These are phyloP conservation scores for Heteractis magnifica DNA, from an alignment of 92 coral and sea anemone species.

Conservation along the genomic window DNA sequence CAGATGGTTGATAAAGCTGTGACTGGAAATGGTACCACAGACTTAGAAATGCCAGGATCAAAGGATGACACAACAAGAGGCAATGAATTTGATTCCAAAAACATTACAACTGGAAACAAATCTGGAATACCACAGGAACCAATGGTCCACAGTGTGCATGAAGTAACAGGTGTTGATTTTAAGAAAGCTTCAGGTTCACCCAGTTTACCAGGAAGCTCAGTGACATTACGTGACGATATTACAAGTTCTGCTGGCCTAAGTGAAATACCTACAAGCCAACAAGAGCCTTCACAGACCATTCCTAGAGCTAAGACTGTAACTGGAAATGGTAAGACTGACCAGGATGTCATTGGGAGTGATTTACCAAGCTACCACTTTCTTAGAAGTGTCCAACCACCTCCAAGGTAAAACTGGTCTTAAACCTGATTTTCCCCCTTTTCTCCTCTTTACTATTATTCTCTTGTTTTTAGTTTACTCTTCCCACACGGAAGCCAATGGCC, in stretches of 20 bases:
- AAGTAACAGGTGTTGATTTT: not conserved
- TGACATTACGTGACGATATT: not conserved
- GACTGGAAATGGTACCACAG: slow-evolving; percentile 2
- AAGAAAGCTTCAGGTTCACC: not conserved
- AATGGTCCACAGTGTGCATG: not conserved
- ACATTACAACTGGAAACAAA: not conserved
- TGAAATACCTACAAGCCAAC: not conserved
- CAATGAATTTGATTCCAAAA: not conserved
- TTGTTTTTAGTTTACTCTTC: not conserved
- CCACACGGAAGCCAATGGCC: not conserved
- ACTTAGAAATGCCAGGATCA: not conserved
- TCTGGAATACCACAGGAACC: not conserved
- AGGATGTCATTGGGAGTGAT: not conserved
- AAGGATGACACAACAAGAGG: not conserved
- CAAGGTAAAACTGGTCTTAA: not conserved
- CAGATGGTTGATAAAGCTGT: not conserved
- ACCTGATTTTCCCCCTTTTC: not conserved
- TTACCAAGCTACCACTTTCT: slow-evolving; percentile 14
- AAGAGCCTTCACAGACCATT: not conserved
- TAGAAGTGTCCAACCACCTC: not conserved
- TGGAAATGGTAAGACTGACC: not conserved
- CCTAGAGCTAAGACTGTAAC: not conserved
- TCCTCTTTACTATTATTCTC: not conserved
- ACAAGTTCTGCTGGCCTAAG: not conserved
- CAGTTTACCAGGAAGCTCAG: not conserved